phyloP scores from a whole-genome alignment of 2,797 vertebrate genomes.

The Euphonia xanthogaster region DNA sequence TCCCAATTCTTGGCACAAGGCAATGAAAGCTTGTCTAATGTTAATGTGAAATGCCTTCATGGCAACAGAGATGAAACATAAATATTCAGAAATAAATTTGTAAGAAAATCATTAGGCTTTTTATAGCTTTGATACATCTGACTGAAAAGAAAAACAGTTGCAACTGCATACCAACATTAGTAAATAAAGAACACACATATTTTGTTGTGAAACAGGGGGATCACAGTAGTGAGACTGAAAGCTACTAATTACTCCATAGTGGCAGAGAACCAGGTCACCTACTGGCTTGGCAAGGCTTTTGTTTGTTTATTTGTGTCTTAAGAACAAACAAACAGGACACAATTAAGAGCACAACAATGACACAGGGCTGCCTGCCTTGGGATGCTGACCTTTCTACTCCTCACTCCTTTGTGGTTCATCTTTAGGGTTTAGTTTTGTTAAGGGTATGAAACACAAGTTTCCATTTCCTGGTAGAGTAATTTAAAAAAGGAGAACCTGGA shows the following conservation, averaged over 20 bases:
- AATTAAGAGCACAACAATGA: conserved; percentile 26
- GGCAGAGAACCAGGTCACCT: conserved; percentile 46
- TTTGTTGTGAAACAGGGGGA: not conserved
- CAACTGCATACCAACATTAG: not conserved
- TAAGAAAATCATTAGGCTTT: not conserved
- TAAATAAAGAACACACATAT: not conserved
- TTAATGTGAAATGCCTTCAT: not conserved
- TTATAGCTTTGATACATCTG: not conserved
- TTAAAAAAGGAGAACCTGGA: not conserved
- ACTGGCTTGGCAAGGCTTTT: not conserved
- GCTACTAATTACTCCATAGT: not conserved
- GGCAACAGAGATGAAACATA: not conserved
- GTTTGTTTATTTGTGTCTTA: conserved; percentile 18
- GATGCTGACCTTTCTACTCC: conserved; percentile 30
- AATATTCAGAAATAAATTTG: not conserved
- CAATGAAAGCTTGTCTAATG: conserved; percentile 29
- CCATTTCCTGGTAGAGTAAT: conserved; percentile 36
- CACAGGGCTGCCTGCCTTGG: not conserved
- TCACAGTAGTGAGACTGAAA: not conserved
- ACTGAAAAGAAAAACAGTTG: not conserved
- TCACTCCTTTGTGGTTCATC: conserved; percentile 30
- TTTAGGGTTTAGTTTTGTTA: conserved; percentile 41
- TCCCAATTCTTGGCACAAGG: conserved; percentile 13
- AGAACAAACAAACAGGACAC: conserved; percentile 7
- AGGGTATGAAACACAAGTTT: conserved; percentile 20